Percentiles rank a stretch among this genome's conserved stretches.
phyloP scores from a whole-genome alignment of 2,797 vertebrate species.

The Scolopax rusticola region DNA sequence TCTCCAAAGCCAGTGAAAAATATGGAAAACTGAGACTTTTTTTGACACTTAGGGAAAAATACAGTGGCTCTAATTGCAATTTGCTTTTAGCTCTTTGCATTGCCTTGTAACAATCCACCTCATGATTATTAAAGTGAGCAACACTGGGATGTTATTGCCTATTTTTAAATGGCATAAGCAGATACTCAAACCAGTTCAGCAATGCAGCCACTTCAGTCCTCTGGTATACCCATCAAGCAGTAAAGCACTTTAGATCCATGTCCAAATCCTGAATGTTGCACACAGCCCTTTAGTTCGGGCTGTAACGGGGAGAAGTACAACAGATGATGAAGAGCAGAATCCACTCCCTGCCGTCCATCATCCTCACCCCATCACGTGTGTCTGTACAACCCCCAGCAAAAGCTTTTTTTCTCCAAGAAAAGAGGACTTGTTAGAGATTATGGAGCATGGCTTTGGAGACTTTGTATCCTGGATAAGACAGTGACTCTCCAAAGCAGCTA shows the following conservation, averaged over 20 bases:
- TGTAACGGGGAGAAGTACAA: background rate
- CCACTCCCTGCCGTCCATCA: background rate
- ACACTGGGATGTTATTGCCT: background rate
- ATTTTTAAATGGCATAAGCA: constrained; percentile 17
- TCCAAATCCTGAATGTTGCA: background rate
- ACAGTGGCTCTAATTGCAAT: background rate
- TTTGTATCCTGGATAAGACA: background rate
- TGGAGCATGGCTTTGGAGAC: background rate
- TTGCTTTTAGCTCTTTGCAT: background rate
- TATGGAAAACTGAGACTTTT: background rate
- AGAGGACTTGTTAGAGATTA: background rate
- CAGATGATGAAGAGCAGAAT: background rate
- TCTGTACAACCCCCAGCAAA: background rate
- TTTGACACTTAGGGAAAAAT: background rate
- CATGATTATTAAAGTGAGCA: background rate
- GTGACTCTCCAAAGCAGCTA: background rate
- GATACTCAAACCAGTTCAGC: background rate
- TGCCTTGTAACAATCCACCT: background rate
- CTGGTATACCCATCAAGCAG: background rate
- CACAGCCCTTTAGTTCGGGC: background rate
- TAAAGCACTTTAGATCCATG: background rate
- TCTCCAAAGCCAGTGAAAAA: background rate
- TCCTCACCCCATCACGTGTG: rapidly evolving
- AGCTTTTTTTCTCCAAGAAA: background rate
- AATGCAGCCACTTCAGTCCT: background rate